Evolutionary conservation across 2,797 vertebrate species (phyloP), one percentile per base, ranked within the genome.

Genomic region (Otolemur crassicaudatus): DNA sequence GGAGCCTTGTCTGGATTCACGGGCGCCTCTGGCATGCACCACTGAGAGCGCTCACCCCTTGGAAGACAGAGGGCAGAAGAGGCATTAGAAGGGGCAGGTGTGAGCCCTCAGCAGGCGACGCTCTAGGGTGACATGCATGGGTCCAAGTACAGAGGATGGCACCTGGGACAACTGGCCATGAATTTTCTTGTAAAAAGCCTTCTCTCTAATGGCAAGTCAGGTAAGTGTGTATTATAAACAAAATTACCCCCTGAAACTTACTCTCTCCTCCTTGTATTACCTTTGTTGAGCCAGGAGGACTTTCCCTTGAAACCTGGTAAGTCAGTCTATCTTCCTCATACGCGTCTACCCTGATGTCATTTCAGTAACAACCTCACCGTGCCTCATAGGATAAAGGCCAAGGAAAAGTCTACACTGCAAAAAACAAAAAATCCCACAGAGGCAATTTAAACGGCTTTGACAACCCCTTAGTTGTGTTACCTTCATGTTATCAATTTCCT

Each of bases 401-500:
- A 75, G 69, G 73, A 75, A 95, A 73, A 88, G 40, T 87, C 27
- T 80, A 25, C 16, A 23, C 29, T n/a, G 90, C 22, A 89, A 86
- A 34, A 82, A 89, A 95, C 5, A 14, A 17, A 53, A 53, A 53
- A 53, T 53, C 14, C 49, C 63, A n/a, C 12, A 70, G 83, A 75
- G 12, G 77, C 93, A 87, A 94, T 79, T 94, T 93, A 89, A 95
- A 53, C 87, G 53, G 31, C 69, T 91, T 86, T 95, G 89, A 87
- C 22, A 49, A 43, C 43, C 87, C 23, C 4, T 91, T 87, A 91
- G 34, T 46, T 27, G 7, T 37, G 25, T 70, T 93, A 80, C 8
- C 40, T 73, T 79, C 34, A 34, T 0, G 16, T 46, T 67, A 34
- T 16, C 63, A 37, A 73, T 90, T 94, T 93, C 84, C 63, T 2